Percentiles rank a stretch among this genome's conserved stretches.
Evolutionary conservation across 2,797 vertebrate species (phyloP).

Genomic region (Clarias pachynema): DNA sequence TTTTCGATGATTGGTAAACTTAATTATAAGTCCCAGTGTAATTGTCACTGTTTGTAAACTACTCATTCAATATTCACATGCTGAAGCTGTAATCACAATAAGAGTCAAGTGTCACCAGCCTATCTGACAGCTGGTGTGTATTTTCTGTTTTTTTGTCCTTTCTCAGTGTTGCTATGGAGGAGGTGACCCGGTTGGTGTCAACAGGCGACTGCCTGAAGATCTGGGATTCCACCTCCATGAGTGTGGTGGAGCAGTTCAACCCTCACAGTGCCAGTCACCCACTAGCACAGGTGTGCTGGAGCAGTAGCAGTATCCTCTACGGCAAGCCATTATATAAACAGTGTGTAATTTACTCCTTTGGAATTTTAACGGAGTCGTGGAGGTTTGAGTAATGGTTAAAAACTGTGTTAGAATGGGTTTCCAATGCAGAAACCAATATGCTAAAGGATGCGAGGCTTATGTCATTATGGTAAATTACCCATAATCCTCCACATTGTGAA

Average conservation of each 20-base stretch:
- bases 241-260: slow-evolving; percentile 90
- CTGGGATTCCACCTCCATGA: slow-evolving; percentile 89
- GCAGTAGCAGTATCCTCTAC: slow-evolving; percentile 93
- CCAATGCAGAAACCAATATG: background rate
- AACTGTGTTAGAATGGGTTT: background rate
- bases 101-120: background rate
- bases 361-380: background rate
- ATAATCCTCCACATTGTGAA: background rate
- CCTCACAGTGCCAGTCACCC: slow-evolving; percentile 82
- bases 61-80: background rate
- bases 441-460: background rate
- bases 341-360: background rate
- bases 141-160: slow-evolving; percentile 12
- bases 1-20: background rate
- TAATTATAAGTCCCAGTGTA: background rate
- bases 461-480: background rate
- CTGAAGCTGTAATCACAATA: background rate
- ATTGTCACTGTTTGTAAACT: background rate
- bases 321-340: background rate
- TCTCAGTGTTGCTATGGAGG: slow-evolving; percentile 84
- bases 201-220: slow-evolving; percentile 94
- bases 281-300: slow-evolving; percentile 89
- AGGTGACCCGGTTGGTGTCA: slow-evolving; percentile 85
- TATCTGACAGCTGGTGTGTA: slow-evolving; percentile 46
- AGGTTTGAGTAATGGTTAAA: background rate